Conservation (phyloP, 1,140 invertebrate species). For the Asobara japonica region DNA sequence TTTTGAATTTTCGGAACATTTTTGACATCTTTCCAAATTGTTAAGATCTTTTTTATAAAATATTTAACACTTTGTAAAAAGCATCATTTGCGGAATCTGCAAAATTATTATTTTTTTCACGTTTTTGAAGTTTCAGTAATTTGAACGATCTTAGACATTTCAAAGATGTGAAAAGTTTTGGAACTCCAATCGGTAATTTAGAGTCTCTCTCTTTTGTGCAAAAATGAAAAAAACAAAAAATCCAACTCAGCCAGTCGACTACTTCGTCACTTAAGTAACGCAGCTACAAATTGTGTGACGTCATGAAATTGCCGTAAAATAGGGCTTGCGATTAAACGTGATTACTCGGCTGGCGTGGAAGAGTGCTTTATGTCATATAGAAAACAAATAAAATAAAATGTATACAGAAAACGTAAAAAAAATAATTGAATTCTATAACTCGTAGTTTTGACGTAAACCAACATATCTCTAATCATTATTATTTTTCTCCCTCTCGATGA, state of each 20-base stretch:
- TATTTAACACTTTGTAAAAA: too few relatives aligned
- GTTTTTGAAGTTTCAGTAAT: too few relatives aligned
- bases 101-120: too few relatives aligned
- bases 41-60: too few relatives aligned
- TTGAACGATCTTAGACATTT: too few relatives aligned
- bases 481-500: not conserved
- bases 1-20: too few relatives aligned
- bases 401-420: constrained; percentile 22
- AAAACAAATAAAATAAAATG: constrained; percentile 26
- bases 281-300: constrained; percentile 33
- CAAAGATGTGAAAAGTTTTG: too few relatives aligned
- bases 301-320: constrained; percentile 35
- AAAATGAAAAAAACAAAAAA: constrained; percentile 38
- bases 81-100: too few relatives aligned
- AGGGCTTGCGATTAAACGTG: constrained; percentile 44
- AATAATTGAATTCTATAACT: constrained; percentile 14
- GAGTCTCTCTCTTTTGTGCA: constrained; percentile 33
- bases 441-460: not conserved
- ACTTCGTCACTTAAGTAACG: too few relatives aligned
- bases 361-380: constrained; percentile 46
- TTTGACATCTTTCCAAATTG: too few relatives aligned
- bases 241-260: too few relatives aligned
- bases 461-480: not conserved
- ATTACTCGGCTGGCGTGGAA: constrained; percentile 43
- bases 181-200: too few relatives aligned